phyloP scores from a whole-genome alignment of 2,888 invertebrate genomes.

The Macrosoma leucophasiata region DNA sequence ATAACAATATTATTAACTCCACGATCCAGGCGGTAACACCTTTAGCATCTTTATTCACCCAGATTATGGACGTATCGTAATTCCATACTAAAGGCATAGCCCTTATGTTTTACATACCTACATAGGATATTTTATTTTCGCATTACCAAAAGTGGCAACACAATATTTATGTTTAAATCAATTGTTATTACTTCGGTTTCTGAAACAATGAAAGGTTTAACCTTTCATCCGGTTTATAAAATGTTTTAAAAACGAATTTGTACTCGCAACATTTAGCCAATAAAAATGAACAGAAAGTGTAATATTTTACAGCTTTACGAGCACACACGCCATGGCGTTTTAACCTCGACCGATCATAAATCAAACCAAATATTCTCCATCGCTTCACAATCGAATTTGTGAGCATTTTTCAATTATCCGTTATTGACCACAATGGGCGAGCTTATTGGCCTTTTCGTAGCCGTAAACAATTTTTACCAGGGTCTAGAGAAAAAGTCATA shows the following conservation, averaged over 20 bases:
- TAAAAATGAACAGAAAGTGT: conserved; percentile 27
- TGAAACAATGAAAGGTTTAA: conserved; percentile 1
- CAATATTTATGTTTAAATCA: no score
- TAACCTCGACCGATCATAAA: conserved; percentile 53
- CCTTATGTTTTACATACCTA: no score
- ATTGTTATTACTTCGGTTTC: no score
- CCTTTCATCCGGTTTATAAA: conserved; percentile 13
- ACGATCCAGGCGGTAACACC: no score
- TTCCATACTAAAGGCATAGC: no score
- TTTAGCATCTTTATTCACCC: no score
- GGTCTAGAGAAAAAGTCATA: no score
- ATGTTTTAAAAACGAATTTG: conserved; percentile 27
- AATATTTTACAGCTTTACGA: conserved; percentile 37
- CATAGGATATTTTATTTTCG: no score
- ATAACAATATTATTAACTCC: no score
- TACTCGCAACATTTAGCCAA: conserved; percentile 21
- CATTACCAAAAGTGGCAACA: no score
- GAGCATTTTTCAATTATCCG: conserved; percentile 70
- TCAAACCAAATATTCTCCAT: conserved; percentile 55
- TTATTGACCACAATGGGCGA: conserved; percentile 67
- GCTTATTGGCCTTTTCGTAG: conserved; percentile 60
- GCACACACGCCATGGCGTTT: conserved; percentile 40
- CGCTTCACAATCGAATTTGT: conserved; percentile 66
- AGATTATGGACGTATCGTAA: no score
- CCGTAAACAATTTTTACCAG: conserved; percentile 56